Evolutionary conservation across 2,113 vertebrate species (phyloP).

Genomic region (Motacilla alba): DNA sequence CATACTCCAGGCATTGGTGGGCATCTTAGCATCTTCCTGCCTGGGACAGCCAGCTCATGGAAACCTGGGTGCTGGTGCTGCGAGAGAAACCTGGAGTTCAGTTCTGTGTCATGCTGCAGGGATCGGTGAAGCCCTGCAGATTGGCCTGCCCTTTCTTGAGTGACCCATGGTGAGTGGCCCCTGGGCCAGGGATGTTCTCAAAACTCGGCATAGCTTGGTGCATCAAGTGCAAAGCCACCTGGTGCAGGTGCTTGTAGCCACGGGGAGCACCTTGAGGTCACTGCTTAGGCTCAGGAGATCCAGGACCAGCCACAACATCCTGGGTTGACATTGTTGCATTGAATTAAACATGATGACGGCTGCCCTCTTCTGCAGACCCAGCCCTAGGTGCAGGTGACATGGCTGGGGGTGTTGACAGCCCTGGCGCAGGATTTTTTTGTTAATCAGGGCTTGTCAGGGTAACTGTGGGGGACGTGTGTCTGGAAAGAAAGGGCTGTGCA

Average conservation of each 20-base stretch:
- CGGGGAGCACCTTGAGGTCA: rapidly evolving
- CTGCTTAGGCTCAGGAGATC: not conserved
- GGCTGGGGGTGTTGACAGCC: not conserved
- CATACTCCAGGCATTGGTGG: rapidly evolving
- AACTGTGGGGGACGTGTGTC: rapidly evolving
- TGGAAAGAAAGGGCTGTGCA: not conserved
- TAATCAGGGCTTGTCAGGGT: rapidly evolving
- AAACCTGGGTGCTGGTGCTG: not conserved
- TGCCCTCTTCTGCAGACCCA: not conserved
- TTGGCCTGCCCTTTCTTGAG: rapidly evolving
- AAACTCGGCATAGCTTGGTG: not conserved
- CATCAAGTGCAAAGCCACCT: not conserved
- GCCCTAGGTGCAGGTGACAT: not conserved
- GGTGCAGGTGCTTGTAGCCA: not conserved
- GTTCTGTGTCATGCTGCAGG: rapidly evolving
- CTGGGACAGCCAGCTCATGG: not conserved
- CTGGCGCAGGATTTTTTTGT: not conserved
- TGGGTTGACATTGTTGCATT: rapidly evolving
- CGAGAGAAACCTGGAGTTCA: not conserved
- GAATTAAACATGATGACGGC: not conserved
- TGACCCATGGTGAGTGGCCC: not conserved
- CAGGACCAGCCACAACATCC: not conserved
- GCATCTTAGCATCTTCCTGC: rapidly evolving
- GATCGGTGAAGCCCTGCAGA: not conserved
- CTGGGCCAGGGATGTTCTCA: not conserved